phyloP scores from a whole-genome alignment of 1,140 invertebrate genomes.

The Habropoda laboriosa region DNA sequence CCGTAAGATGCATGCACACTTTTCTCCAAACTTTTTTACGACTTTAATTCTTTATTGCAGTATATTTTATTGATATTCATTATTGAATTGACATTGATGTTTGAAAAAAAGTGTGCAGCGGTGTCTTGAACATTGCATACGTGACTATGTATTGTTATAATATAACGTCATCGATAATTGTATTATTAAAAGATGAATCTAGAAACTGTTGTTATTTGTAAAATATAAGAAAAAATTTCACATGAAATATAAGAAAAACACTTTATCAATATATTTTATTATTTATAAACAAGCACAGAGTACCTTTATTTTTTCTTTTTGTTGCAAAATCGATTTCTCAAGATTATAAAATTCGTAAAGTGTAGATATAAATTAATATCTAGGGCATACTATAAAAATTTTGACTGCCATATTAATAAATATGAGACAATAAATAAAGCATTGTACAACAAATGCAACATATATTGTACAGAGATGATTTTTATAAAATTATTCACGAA shows the following conservation, averaged over 20 bases:
- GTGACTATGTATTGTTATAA: slow-evolving; percentile 38
- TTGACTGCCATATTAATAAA: slow-evolving; percentile 22
- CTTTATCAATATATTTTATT: slow-evolving; percentile 39
- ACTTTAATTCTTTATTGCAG: slow-evolving; percentile 37
- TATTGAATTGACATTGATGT: slow-evolving; percentile 5
- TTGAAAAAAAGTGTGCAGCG: slow-evolving; percentile 49
- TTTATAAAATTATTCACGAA: slow-evolving; percentile 54
- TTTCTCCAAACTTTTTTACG: slow-evolving; percentile 46
- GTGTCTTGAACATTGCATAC: slow-evolving; percentile 40
- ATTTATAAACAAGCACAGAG: slow-evolving; percentile 63
- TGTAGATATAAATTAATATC: slow-evolving; percentile 29
- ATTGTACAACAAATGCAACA: slow-evolving; percentile 38
- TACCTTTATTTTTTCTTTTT: slow-evolving; percentile 63
- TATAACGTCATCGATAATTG: slow-evolving; percentile 16
- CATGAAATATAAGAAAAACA: slow-evolving; percentile 20
- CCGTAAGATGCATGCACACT: slow-evolving; percentile 14
- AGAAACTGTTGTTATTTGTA: slow-evolving; percentile 51
- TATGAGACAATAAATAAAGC: slow-evolving; percentile 55
- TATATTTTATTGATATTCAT: slow-evolving; percentile 44
- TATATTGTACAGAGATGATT: slow-evolving; percentile 45
- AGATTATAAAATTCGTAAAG: slow-evolving; percentile 66
- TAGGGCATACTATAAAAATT: neutral
- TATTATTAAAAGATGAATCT: slow-evolving; percentile 39
- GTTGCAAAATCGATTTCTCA: slow-evolving; percentile 57
- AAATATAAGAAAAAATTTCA: slow-evolving; percentile 40